These are phyloP conservation scores for Macrosiphum euphorbiae DNA, from an alignment of 2,888 invertebrate species.

Conservation along the genomic window DNA sequence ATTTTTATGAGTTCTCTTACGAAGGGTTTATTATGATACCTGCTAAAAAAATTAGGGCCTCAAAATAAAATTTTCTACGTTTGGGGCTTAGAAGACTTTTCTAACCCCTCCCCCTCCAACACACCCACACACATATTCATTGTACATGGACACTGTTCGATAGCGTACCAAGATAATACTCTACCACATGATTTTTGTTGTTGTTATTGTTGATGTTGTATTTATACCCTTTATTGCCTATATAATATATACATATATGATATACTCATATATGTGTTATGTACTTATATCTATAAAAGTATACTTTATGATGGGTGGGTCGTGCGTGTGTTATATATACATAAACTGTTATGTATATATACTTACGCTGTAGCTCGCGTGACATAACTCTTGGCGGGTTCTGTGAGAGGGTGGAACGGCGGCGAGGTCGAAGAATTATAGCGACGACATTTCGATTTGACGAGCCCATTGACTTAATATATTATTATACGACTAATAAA, in stretches of 20 bases:
- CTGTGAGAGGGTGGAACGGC: neutral
- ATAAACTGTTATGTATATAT: neutral
- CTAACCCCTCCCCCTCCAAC: too few species aligned
- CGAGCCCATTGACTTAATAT: slow-evolving; percentile 43
- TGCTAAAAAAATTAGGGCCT: too few species aligned
- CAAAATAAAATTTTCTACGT: too few species aligned
- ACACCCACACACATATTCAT: too few species aligned
- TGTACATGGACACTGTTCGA: too few species aligned
- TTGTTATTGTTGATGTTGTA: neutral
- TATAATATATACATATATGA: neutral
- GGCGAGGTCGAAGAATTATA: neutral
- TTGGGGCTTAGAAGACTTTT: too few species aligned
- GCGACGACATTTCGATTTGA: slow-evolving; percentile 31
- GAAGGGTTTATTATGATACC: too few species aligned
- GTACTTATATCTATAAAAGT: neutral
- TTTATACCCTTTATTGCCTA: neutral
- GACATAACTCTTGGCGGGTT: neutral
- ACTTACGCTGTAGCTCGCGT: neutral
- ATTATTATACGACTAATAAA: slow-evolving; percentile 41
- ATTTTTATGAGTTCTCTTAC: too few species aligned
- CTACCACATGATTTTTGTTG: neutral
- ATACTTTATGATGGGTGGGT: neutral
- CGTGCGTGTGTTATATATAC: neutral
- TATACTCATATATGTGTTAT: neutral
- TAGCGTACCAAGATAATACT: neutral